These are phyloP conservation scores for Myzus persicae DNA, from an alignment of 1,140 invertebrate genomes.

Conservation along the genomic window DNA sequence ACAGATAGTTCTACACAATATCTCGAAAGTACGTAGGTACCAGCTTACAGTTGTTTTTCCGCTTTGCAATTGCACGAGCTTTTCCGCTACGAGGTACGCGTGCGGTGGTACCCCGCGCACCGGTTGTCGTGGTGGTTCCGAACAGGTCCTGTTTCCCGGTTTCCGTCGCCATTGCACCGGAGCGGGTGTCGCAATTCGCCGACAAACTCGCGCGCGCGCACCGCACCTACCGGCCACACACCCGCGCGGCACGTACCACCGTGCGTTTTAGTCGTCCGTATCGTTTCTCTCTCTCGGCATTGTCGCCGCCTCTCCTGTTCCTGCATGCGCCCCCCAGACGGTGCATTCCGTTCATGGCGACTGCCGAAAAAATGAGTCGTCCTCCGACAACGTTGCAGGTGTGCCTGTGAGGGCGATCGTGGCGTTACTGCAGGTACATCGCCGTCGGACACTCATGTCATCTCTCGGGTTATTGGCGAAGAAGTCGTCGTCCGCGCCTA, in stretches of 20 bases:
- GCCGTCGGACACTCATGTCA: not conserved
- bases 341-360: not conserved
- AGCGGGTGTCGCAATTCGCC: not conserved
- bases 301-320: not conserved
- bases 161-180: not conserved
- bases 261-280: not conserved
- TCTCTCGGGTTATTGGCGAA: not conserved
- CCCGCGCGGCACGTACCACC: no score
- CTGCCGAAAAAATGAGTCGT: not conserved
- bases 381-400: not conserved
- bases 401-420: not conserved
- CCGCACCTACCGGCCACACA: not conserved
- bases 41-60: not conserved
- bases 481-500: not conserved
- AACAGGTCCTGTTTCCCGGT: not conserved
- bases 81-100: not conserved
- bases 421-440: not conserved
- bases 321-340: not conserved
- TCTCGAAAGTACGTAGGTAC: not conserved
- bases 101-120: not conserved
- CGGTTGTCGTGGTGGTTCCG: not conserved
- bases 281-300: not conserved
- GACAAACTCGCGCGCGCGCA: not conserved
- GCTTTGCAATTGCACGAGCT: not conserved
- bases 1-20: not conserved